Percentiles rank a stretch among this genome's conserved stretches.
Conservation (phyloP, 2,797 vertebrate species). For the Streptopelia turtur region DNA sequence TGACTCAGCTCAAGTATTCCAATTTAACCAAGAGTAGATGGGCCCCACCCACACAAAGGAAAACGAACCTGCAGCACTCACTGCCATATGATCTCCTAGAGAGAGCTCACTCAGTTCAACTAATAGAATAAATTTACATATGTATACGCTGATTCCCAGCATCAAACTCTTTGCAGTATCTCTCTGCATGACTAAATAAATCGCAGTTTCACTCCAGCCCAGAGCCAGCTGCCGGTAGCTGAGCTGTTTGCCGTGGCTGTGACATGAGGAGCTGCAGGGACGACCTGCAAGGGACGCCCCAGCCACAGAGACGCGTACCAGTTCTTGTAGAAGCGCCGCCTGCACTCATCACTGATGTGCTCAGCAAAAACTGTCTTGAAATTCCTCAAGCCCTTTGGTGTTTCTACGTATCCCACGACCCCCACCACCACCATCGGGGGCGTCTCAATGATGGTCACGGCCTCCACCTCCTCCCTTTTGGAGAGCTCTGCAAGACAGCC, state of each 20-base stretch:
- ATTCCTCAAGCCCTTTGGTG: constrained; percentile 84
- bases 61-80: background rate
- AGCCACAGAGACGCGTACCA: constrained; percentile 74
- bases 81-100: background rate
- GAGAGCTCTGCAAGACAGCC: constrained; percentile 81
- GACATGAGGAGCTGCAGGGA: rapidly evolving
- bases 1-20: background rate
- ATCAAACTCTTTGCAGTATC: background rate
- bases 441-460: constrained; percentile 92
- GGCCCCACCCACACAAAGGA: background rate
- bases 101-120: background rate
- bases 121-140: constrained; percentile 41
- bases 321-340: constrained; percentile 93
- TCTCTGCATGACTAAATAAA: background rate
- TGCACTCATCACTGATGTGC: constrained; percentile 93
- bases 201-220: background rate
- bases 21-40: background rate
- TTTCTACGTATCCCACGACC: constrained; percentile 89
- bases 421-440: constrained; percentile 91
- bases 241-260: background rate
- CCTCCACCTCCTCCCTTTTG: constrained; percentile 92
- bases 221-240: background rate
- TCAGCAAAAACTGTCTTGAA: constrained; percentile 94
- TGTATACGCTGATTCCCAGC: background rate
- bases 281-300: background rate